Base-by-base conservation (phyloP, 1,140 invertebrate species). In the Asbolus verrucosus region DNA sequence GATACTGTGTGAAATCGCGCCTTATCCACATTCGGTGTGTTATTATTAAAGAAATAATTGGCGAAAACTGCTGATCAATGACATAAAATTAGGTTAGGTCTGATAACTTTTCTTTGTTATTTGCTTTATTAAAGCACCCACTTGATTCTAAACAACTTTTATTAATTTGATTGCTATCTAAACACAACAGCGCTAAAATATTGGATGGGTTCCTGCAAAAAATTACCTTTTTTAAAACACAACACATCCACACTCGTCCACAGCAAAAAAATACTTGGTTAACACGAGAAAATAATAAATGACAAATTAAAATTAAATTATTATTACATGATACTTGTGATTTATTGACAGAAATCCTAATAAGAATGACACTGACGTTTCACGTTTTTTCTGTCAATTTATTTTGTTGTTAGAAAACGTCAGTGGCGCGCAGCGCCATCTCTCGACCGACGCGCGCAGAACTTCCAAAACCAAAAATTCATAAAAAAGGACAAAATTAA, bases 261-360 rank as follows among this genome's bases (percentile, higher is more conserved):
- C 46, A 19, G 21, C 19, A 19, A 13, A 54, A 54, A 54, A 54
- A 54, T 54, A 54, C 46, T 13, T 6, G n/a, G 24, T 27, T 24
- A 24, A 30, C 46, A 54, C 46, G 8, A 9, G 21, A 54, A 54
- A 54, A 54, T 54, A 54, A 54, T 54, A 54, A 54, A 54, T 24
- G 46, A 30, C 46, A 54, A 54, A 54, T 13, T 27, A 13, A 62
- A 62, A 41, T 63, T 39, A 21, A 39, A 41, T 63, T 38, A 62
- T 63, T 63, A 41, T 63, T 63, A 63, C 61, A 63, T 63, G 61
- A 63, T 63, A 63, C 30, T 38, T 63, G 14, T 39, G 16, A 63
- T 63, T 63, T 63, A 38, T 63, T 41, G 30, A 39, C 18, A 38
- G 18, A 39, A 21, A 63, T 41, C 8, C 31, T 39, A 39, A 63